Conservation (phyloP, 2,797 vertebrate species). For the Chrosomus eos region DNA sequence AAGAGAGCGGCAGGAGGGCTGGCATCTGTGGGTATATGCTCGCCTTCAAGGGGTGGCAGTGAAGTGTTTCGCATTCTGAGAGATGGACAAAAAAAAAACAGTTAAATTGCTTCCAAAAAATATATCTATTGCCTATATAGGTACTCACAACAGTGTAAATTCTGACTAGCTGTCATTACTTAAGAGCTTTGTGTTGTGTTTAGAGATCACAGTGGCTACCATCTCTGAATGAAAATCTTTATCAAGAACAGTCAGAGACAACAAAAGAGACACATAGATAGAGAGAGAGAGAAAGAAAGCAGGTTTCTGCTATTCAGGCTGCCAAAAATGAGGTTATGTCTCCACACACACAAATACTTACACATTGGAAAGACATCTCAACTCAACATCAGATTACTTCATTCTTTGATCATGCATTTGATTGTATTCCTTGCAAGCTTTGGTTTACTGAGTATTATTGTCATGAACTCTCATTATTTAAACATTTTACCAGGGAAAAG, state of each 20-base stretch:
- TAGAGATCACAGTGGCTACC: background rate
- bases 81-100: background rate
- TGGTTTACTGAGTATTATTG: background rate
- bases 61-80: slow-evolving; percentile 70
- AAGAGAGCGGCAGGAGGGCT: slow-evolving; percentile 87
- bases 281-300: background rate
- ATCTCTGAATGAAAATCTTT: slow-evolving; percentile 45
- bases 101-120: background rate
- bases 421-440: background rate
- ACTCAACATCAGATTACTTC: background rate
- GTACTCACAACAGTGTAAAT: background rate
- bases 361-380: background rate
- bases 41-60: slow-evolving; percentile 93
- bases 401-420: background rate
- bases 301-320: background rate
- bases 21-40: slow-evolving; percentile 86
- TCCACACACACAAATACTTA: slow-evolving; percentile 1
- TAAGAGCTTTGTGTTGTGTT: slow-evolving; percentile 28
- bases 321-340: slow-evolving; percentile 48
- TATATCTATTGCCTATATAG: background rate
- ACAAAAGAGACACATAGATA: slow-evolving; percentile 34
- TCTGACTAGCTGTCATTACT: slow-evolving; percentile 12
- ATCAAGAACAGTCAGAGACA: slow-evolving; percentile 30
- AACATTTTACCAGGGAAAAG: background rate
- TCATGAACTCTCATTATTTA: background rate